Evolutionary conservation across 64 coral and sea anemone genomes (phyloP).

Genomic region (Cladopsammia gracilis): DNA sequence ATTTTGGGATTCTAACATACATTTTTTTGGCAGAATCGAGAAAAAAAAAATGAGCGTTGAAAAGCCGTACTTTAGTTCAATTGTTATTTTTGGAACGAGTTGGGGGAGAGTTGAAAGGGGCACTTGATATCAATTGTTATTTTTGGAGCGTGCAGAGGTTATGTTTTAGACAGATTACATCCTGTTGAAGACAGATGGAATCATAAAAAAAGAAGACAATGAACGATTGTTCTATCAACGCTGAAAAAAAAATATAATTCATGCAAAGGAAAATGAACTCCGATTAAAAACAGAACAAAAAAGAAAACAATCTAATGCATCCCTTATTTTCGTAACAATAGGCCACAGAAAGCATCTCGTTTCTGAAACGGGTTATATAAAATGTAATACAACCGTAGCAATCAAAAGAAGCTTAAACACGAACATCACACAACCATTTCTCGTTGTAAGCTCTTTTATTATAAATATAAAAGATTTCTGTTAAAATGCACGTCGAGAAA

Average conservation of each 20-base stretch:
- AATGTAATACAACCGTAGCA: too few species aligned
- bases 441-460: slow-evolving; percentile 14
- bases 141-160: neutral
- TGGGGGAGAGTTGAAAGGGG: neutral
- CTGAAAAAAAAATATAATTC: neutral
- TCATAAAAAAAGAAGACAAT: neutral
- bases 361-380: too few species aligned
- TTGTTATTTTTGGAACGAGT: neutral
- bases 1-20: neutral
- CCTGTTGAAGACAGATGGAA: neutral
- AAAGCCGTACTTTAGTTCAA: neutral
- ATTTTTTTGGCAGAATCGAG: neutral
- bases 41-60: neutral
- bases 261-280: too few species aligned
- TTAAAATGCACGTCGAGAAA: neutral
- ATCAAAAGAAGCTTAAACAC: too few species aligned
- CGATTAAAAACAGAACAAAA: too few species aligned
- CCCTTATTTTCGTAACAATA: too few species aligned
- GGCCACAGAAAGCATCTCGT: too few species aligned
- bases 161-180: neutral
- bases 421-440: neutral
- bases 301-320: too few species aligned
- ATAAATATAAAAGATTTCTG: slow-evolving; percentile 13
- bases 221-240: neutral
- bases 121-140: neutral